Evolutionary conservation across 2,797 vertebrate species (phyloP), one percentile per base, ranked within the genome.

Genomic region (Xyrichtys novacula): DNA sequence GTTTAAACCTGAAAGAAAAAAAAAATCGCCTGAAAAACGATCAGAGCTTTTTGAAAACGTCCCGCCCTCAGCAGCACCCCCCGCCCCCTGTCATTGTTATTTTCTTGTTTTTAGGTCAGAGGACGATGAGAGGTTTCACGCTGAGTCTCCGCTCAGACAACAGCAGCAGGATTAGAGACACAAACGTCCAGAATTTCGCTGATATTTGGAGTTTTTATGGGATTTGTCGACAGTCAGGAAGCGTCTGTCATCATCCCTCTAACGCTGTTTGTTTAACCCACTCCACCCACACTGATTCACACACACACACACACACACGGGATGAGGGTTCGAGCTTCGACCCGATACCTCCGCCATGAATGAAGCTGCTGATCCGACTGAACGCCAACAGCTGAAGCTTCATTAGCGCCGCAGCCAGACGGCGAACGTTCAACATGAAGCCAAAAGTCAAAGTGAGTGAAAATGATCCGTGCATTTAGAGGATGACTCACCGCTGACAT

Each of bases 341-440:
- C n/a, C n/a, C n/a, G n/a, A n/a, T n/a, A n/a, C n/a, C n/a, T n/a
- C n/a, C n/a, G n/a, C n/a, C n/a, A 83, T 31, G 55, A 66, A 80
- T 76, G 70, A 69, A 71, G 74, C 59, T 85, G 73, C 73, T 81
- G 73, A 34, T 34, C 32, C 46, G 64, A 61, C 44, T 65, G 56
- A 77, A 83, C 57, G 66, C 39, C 57, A 74, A 76, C 70, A 46
- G 55, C 63, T 78, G 28, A 56, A 55, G 70, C 65, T 29, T 79
- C 48, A 61, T 65, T 47, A 15, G 29, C 19, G 16, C 44, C 55
- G 42, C 7, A 31, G 32, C 22, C 9, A 12, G 40, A 20, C 19
- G 19, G 36, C 22, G 17, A n/a, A 42, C 19, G 23, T 28, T 58
- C 31, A 55, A 61, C 17, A 39, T 40, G 22, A 62, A 58, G 20